Base-by-base conservation (phyloP, 2,113 vertebrate genomes). In the Apodemus sylvaticus region DNA sequence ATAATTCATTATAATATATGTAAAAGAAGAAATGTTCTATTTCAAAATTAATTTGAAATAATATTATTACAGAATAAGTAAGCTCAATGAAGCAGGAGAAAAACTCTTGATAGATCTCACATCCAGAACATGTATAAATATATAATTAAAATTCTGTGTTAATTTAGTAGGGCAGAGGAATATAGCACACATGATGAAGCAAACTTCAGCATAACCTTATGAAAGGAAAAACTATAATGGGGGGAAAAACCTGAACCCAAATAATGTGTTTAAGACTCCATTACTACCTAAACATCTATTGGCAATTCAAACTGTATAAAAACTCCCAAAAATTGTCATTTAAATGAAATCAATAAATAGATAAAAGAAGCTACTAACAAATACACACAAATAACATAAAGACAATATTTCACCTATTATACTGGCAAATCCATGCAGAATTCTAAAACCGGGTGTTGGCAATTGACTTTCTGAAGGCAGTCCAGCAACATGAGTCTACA, bases 41-140 rank as follows among this genome's bases (percentile, higher is more conserved):
- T 82, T 60, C 42, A 89, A 93, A 94, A 89, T 91, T 34, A 76
- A 92, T 96, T 86, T 81, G 45, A 96, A 90, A 66, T 3, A 88
- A 9, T 86, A 12, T 39, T 91, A 68, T 82, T 29, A 92, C 5
- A 90, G 36, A 85, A 93, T 45, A 22, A 89, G 11, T 92, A 14
- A 89, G 14, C 0, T 82, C n/a, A 66, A 19, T 81, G 26, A 95
- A 95, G 81, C 36, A 96, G 36, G 90, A 91, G 13, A 90, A 36
- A 78, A 81, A 68, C 4, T 76, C 60, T 76, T 81, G 51, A 58
- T 29, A 96, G 11, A 62, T 79, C 73, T 17, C 34, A 55, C 51
- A 92, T 71, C 45, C 42, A 60, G n/a, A 89, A 74, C 34, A 89
- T 17, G 39, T 90, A 73, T 26, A 92, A 81, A 77, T 62, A 83